A percentile compares a stretch with the other conserved stretches of the same genome.
phyloP scores from a whole-genome alignment of 2,113 vertebrate genomes.

The Salvelinus namaycush region DNA sequence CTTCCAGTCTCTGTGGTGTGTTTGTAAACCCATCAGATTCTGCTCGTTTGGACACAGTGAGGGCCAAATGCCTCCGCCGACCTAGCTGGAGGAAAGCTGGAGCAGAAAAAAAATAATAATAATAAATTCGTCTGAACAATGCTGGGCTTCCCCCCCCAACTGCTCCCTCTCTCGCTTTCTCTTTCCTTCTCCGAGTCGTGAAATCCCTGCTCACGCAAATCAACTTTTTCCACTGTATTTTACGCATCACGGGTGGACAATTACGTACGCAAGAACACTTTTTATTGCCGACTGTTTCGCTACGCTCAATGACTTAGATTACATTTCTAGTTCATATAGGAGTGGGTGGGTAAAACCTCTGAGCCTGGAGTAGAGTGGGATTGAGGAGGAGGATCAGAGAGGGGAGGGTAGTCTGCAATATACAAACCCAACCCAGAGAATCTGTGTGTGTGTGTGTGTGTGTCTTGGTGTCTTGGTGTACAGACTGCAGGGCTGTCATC shows the following conservation, averaged over 20 bases:
- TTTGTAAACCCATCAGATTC: constrained; percentile 8
- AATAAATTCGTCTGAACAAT: background rate
- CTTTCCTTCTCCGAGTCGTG: background rate
- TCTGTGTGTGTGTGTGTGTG: too few relatives aligned
- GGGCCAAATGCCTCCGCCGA: background rate
- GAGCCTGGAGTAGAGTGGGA: too few relatives aligned
- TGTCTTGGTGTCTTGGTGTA: too few relatives aligned
- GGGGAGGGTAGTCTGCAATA: too few relatives aligned
- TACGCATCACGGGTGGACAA: background rate
- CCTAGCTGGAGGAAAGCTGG: background rate
- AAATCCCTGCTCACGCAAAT: background rate
- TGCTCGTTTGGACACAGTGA: background rate
- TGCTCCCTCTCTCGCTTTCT: background rate
- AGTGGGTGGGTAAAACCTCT: too few relatives aligned
- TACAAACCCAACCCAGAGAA: too few relatives aligned
- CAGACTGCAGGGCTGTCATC: too few relatives aligned
- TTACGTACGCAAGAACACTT: background rate
- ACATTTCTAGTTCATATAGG: too few relatives aligned
- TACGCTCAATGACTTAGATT: background rate
- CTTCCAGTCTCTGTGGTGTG: background rate
- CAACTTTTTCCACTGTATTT: background rate
- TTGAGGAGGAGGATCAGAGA: too few relatives aligned
- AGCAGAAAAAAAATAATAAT: background rate
- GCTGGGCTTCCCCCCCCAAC: background rate
- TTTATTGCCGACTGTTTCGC: background rate